Conservation (phyloP, 2,113 vertebrate species). For the Thamnophis sirtalis region DNA sequence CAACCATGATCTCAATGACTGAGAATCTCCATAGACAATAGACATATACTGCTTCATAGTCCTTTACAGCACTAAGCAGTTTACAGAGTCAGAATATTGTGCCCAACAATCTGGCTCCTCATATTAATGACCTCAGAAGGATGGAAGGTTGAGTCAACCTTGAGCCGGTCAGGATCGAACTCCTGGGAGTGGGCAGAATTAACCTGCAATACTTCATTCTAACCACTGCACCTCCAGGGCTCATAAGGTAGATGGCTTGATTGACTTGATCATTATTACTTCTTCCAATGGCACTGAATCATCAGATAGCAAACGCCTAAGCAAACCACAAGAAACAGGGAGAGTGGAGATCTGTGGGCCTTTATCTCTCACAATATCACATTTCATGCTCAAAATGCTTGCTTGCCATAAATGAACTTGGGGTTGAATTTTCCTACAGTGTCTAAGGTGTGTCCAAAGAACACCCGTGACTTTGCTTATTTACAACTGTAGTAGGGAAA, state of each 20-base stretch:
- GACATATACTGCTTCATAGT: not conserved
- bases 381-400: not conserved
- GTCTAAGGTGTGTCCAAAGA: not conserved
- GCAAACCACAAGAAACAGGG: not conserved
- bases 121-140: not conserved
- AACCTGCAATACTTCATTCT: not conserved
- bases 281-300: not conserved
- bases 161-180: not conserved
- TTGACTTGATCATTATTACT: not conserved
- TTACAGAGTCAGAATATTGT: not conserved
- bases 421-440: not conserved
- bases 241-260: not conserved
- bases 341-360: too few species aligned
- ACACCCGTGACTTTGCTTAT: too few species aligned
- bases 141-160: not conserved
- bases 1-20: too few species aligned
- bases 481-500: not conserved
- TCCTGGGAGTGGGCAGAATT: not conserved
- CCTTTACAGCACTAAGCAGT: not conserved
- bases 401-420: not conserved
- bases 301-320: not conserved
- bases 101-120: not conserved
- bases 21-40: too few species aligned
- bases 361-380: too few species aligned
- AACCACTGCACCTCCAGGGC: not conserved